Evolutionary conservation across 2,113 vertebrate genomes (phyloP), one percentile per base, ranked within the genome.

Genomic region (Cichladusa arquata): DNA sequence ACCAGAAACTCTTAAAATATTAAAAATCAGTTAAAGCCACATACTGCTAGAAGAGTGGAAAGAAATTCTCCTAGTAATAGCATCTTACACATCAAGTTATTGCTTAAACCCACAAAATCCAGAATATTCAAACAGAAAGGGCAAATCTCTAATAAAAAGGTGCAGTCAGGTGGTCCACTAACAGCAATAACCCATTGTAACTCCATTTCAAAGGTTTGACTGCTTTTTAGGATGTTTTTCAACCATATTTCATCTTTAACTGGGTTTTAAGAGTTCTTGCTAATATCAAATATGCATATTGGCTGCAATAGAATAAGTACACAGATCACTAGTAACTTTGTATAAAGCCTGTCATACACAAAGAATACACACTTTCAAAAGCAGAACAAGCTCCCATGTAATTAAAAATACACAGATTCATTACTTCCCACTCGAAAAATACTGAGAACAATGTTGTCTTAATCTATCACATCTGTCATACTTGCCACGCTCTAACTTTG

Each of bases 1-100:
- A 93, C 34, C 42, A 96, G 57, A 91, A 97, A 84, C 57, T 88
- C 86, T 92, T 79, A 88, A 69, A 74, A 61, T 88, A 96, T 57
- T 92, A 44, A 91, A 56, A 60, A 40, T 45, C 16, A 91, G 62
- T 60, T 92, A 87, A 95, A 97, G 72, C 48, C 33, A 51, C 19
- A n/a, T 34, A 92, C 85, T 62, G 56, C 73, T 92, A 71, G 60
- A 25, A 86, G 2, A 90, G 36, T 14, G 54, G 44, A 92, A 78
- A 70, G 40, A 12, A 83, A 80, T 88, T 93, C 12, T 90, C 34
- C 54, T 66, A 71, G 64, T 56, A 92, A 96, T 90, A 92, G 38
- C 47, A 54, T 50, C 26, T 90, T 85, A 81, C 20, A 50, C 19
- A 77, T 48, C 51, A 60, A 70, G 64, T 54, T 95, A 74, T 24